These are phyloP conservation scores for Propithecus coquereli DNA, from an alignment of 2,113 vertebrate species.

Conservation along the genomic window DNA sequence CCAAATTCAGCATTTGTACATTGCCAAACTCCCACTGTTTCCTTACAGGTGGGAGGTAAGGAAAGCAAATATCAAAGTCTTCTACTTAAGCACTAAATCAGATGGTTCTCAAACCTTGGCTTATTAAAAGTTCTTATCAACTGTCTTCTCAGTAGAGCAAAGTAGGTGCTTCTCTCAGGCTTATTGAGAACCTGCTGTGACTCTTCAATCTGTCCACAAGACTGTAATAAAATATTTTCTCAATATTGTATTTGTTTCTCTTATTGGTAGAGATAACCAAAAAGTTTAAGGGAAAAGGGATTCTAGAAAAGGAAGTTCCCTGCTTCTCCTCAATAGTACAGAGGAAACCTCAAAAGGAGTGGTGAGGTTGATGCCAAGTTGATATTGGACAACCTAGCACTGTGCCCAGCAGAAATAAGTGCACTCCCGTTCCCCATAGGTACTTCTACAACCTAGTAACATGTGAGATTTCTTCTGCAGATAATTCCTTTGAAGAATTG, in stretches of 20 bases:
- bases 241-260: neutral
- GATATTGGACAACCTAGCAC: neutral
- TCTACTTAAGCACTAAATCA: neutral
- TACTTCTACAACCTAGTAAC: neutral
- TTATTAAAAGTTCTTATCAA: neutral
- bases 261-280: neutral
- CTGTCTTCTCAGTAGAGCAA: neutral
- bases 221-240: neutral
- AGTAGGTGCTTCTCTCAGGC: neutral
- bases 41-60: neutral
- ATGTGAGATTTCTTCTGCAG: neutral
- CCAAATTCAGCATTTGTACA: neutral
- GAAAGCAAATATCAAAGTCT: neutral
- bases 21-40: no score
- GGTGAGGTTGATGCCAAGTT: fast-evolving
- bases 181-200: neutral
- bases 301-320: neutral
- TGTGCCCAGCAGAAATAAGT: neutral
- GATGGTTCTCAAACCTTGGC: neutral
- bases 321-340: neutral
- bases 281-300: neutral
- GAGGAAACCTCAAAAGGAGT: neutral
- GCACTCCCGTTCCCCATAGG: fast-evolving
- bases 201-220: neutral
- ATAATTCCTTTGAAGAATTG: neutral